These are phyloP conservation scores for Erpobdella octoculata DNA, from an alignment of 2,888 invertebrate genomes.

Conservation along the genomic window DNA sequence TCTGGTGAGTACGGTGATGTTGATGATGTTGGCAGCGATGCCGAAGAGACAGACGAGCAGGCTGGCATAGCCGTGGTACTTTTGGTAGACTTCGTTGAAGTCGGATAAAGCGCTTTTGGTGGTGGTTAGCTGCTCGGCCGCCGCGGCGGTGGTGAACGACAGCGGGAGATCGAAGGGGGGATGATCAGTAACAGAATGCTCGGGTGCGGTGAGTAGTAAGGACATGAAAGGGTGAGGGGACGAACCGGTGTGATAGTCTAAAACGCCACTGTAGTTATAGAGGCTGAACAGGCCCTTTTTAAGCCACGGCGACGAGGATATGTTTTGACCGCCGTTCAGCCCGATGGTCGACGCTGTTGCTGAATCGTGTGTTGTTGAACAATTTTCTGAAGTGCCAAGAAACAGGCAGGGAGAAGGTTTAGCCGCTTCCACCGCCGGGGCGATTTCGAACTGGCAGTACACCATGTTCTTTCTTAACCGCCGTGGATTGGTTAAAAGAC, in stretches of 20 bases:
- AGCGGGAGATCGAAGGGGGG: background rate
- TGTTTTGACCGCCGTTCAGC: no score
- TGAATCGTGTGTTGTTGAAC: no score
- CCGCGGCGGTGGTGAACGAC: background rate
- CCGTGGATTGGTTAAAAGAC: no score
- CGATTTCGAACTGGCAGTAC: background rate
- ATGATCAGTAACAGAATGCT: background rate
- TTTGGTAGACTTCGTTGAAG: conserved; percentile 42
- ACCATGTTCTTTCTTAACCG: no score
- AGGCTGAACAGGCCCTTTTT: background rate
- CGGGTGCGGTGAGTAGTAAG: background rate
- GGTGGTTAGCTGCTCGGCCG: no score
- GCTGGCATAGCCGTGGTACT: conserved; percentile 74
- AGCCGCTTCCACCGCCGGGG: no score
- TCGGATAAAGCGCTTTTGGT: conserved; percentile 33
- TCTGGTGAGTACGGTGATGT: conserved; percentile 77
- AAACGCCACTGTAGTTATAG: background rate
- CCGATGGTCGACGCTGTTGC: no score
- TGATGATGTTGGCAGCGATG: conserved; percentile 78
- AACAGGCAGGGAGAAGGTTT: no score
- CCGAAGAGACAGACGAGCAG: conserved; percentile 81
- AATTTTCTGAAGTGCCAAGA: no score
- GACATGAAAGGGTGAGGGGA: background rate
- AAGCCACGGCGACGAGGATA: no score
- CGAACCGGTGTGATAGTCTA: background rate